Evolutionary conservation across 2,888 invertebrate species (phyloP), one percentile per base, ranked within the genome.

Genomic region (Polymixis flavicincta): DNA sequence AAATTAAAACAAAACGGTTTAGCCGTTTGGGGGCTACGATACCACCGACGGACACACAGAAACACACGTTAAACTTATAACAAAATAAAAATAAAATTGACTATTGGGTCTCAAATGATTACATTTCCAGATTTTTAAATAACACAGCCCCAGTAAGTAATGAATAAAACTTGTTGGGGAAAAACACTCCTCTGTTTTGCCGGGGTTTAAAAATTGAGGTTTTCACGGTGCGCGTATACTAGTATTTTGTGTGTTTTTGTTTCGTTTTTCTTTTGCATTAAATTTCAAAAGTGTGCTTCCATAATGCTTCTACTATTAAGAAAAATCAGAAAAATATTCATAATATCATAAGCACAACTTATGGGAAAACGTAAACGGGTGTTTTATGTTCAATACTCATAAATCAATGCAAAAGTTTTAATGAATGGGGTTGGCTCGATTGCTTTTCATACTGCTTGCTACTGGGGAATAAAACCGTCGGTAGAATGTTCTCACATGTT

Each of bases 401-500:
- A 81, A 69, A 76, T 69, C 57, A 76, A 32, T 6, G 76, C 63
- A 76, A 81, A 37, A 69, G 48, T 76, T 80, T 74, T 76, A 81
- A 64, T 78, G 48, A 68, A 64, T 64, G 52, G 63, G 69, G 76
- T 69, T 76, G 28, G 50, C 22, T 50, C 52, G 50, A 82, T 70
- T 72, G 82, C 72, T 63, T 55, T 72, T 74, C 59, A 68, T 37
- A 52, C 45, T 28, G 64, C 45, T 73, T 37, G 25, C 45, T 45
- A 75, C 37, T 28, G 63, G 14, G 22, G 57, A 70, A 74, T 66
- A 65, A 76, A 68, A 52, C 45, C 63, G 13, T 55, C 22, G 55
- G 54, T 59, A 72, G 48, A 74, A 77, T 57, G 70, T 74, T 88
- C 67, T 71, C 64, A 80, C 78, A 78, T 55, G 71, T 78, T 85